Conservation (phyloP, 2,797 vertebrate genomes). For the Pitangus sulphuratus region DNA sequence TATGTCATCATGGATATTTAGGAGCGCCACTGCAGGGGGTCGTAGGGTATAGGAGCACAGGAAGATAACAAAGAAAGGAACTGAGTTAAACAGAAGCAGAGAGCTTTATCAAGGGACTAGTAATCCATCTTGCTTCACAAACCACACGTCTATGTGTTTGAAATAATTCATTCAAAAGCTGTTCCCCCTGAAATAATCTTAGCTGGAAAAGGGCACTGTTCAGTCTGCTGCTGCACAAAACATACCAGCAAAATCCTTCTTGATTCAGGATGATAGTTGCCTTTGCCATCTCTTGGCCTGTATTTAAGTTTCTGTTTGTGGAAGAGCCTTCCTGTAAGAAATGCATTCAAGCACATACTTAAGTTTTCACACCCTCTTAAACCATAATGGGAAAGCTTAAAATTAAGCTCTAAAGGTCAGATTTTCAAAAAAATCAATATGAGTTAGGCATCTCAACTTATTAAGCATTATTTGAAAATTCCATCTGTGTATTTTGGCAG, state of each 20-base stretch:
- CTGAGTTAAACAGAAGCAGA: not conserved
- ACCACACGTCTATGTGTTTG: not conserved
- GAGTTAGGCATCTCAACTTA: conserved; percentile 19
- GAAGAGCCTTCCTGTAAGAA: not conserved
- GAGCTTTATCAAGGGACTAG: not conserved
- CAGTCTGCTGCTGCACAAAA: not conserved
- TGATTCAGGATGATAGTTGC: not conserved
- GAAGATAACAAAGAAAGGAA: not conserved
- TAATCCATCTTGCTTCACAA: conserved; percentile 32
- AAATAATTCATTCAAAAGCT: not conserved
- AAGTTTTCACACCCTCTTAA: conserved; percentile 22
- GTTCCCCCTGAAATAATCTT: not conserved
- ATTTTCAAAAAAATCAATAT: conserved; percentile 18
- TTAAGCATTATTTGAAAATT: conserved; percentile 55
- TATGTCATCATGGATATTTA: not conserved
- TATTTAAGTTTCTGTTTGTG: not conserved
- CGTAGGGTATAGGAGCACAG: not conserved
- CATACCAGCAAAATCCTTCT: not conserved
- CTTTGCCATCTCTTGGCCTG: not conserved
- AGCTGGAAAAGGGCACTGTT: not conserved
- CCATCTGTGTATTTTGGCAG: conserved; percentile 21
- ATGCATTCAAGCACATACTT: not conserved
- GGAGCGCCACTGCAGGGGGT: not conserved
- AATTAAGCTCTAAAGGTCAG: conserved; percentile 51
- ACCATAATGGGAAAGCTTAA: conserved; percentile 17